Percentiles rank a stretch among this genome's conserved stretches.
Conservation (phyloP, 2,888 invertebrate genomes). For the Lasioglossum calceatum region DNA sequence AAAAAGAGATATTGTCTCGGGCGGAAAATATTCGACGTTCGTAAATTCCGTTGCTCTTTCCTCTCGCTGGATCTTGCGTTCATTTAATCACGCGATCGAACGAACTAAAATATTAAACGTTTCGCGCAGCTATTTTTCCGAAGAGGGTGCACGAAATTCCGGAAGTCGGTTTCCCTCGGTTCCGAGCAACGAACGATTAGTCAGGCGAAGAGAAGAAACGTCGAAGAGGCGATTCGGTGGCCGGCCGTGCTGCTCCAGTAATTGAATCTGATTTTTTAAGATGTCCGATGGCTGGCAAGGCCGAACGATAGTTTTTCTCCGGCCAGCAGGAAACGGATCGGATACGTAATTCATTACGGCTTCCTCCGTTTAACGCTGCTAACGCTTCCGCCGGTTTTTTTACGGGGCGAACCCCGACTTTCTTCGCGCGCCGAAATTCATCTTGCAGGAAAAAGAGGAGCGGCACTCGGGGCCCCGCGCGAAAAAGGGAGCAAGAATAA, state of each 20-base stretch:
- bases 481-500: constrained; percentile 10
- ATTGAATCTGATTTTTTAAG: constrained; percentile 46
- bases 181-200: neutral
- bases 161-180: neutral
- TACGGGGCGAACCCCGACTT: constrained; percentile 27
- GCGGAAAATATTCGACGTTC: neutral
- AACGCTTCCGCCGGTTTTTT: constrained; percentile 50
- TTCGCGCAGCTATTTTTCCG: neutral
- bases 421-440: constrained; percentile 46
- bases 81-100: neutral
- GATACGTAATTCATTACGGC: constrained; percentile 61
- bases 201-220: neutral
- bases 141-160: neutral
- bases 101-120: neutral
- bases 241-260: neutral
- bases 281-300: constrained; percentile 44
- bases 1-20: neutral
- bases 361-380: constrained; percentile 59
- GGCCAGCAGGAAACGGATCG: constrained; percentile 58
- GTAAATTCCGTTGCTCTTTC: neutral
- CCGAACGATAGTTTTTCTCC: constrained; percentile 51
- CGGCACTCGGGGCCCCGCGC: neutral
- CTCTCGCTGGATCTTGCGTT: neutral
- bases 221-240: constrained; percentile 10
- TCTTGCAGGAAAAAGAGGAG: constrained; percentile 35